These are phyloP conservation scores for Scolopax bukidnonensis DNA, from an alignment of 2,797 vertebrate species.

Conservation along the genomic window DNA sequence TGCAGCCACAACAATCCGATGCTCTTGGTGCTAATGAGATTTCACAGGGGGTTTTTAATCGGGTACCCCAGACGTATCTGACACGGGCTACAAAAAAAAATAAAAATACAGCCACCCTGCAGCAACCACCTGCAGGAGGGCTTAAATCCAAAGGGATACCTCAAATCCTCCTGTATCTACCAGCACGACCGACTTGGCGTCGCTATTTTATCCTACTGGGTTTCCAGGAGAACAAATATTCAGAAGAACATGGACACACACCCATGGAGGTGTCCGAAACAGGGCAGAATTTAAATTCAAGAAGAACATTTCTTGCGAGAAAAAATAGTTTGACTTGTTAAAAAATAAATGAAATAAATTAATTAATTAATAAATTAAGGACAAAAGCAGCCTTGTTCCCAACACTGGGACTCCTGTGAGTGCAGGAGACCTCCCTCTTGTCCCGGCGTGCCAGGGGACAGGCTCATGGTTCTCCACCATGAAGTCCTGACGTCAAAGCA, in stretches of 20 bases:
- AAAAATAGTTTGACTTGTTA: background rate
- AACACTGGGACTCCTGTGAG: background rate
- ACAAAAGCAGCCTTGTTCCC: constrained; percentile 46
- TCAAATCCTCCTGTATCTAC: background rate
- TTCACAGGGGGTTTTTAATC: background rate
- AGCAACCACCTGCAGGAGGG: background rate
- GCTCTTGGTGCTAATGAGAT: background rate
- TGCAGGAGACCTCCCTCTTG: background rate
- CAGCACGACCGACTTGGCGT: rapidly evolving
- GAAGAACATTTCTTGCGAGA: background rate
- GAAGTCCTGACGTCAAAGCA: background rate
- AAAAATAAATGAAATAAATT: background rate
- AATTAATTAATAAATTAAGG: background rate
- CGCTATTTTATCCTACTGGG: rapidly evolving
- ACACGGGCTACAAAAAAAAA: background rate
- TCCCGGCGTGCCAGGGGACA: background rate
- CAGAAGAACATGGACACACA: background rate
- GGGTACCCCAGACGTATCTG: rapidly evolving
- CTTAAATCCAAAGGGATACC: background rate
- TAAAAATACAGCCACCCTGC: background rate
- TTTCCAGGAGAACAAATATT: background rate
- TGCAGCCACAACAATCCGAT: background rate
- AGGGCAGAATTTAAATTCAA: background rate
- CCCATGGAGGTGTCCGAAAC: background rate
- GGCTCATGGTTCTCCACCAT: background rate